Percentiles rank a stretch among this genome's conserved stretches.
phyloP scores from a whole-genome alignment of 2,797 vertebrate species.

The Coregonus sp. region DNA sequence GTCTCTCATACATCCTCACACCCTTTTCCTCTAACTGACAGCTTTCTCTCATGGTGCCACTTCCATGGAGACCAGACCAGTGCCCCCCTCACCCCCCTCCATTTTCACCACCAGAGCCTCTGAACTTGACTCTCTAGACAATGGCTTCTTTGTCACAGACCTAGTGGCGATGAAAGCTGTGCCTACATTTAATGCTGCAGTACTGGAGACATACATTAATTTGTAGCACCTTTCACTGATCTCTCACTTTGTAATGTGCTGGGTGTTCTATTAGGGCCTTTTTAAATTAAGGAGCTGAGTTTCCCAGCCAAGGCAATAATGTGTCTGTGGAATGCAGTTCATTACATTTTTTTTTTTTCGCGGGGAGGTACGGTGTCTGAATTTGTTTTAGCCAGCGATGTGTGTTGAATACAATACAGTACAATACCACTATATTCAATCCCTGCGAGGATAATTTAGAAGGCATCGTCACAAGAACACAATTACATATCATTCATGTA shows the following conservation, averaged over 20 bases:
- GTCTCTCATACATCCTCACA: background rate
- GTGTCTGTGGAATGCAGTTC: constrained; percentile 8
- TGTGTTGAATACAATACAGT: background rate
- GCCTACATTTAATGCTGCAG: constrained; percentile 54
- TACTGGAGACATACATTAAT: constrained; percentile 39
- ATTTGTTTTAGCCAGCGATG: background rate
- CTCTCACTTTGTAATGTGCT: constrained; percentile 42
- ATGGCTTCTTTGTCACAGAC: constrained; percentile 25
- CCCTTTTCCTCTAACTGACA: background rate
- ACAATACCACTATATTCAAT: background rate
- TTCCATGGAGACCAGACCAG: background rate
- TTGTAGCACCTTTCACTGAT: constrained; percentile 50
- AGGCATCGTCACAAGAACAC: background rate
- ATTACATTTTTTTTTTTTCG: background rate
- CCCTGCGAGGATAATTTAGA: background rate
- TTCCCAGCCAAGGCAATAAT: background rate
- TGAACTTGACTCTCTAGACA: constrained; percentile 31
- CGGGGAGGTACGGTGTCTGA: background rate
- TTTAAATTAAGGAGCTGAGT: constrained; percentile 30
- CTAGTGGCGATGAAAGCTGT: constrained; percentile 47
- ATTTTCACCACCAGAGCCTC: constrained; percentile 30
- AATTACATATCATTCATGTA: background rate
- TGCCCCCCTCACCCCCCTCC: constrained; percentile 1
- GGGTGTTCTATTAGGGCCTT: constrained; percentile 53
- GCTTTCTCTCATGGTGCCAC: background rate